Conservation (phyloP, 2,797 vertebrate species). For the Leptatherina wallacei region DNA sequence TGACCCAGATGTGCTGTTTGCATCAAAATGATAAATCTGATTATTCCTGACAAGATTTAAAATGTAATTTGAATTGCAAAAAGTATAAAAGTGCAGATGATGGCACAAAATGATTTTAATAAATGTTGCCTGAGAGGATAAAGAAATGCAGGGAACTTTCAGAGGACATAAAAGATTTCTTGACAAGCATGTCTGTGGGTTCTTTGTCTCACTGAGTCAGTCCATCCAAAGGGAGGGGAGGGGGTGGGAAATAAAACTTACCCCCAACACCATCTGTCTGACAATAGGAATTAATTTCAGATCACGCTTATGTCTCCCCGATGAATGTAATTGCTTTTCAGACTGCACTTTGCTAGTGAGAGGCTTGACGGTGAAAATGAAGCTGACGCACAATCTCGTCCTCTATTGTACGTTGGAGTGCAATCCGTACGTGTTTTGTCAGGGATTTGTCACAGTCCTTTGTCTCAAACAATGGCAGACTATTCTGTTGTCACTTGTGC, state of each 20-base stretch:
- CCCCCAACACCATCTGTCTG: conserved; percentile 39
- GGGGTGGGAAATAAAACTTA: conserved; percentile 9
- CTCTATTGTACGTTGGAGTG: conserved; percentile 49
- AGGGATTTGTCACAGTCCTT: conserved; percentile 56
- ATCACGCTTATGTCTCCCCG: conserved; percentile 47
- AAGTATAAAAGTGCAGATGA: neutral
- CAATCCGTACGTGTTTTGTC: conserved; percentile 50
- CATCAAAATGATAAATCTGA: neutral
- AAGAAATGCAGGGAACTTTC: neutral
- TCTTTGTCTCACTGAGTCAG: conserved; percentile 32
- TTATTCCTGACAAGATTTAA: neutral
- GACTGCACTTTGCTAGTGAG: conserved; percentile 51
- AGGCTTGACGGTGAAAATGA: conserved; percentile 60
- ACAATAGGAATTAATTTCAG: conserved; percentile 74
- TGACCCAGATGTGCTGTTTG: neutral
- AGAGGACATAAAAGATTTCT: conserved; percentile 15
- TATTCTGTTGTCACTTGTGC: conserved; percentile 40
- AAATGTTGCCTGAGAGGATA: neutral
- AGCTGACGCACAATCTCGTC: conserved; percentile 63
- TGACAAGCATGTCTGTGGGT: conserved; percentile 11
- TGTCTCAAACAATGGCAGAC: conserved; percentile 64
- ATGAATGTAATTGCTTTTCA: conserved; percentile 75
- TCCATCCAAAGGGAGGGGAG: neutral
- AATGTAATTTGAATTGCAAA: neutral
- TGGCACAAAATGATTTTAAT: neutral